Base-by-base conservation (phyloP, 2,888 invertebrate genomes). In the Lithophane ornitopus region DNA sequence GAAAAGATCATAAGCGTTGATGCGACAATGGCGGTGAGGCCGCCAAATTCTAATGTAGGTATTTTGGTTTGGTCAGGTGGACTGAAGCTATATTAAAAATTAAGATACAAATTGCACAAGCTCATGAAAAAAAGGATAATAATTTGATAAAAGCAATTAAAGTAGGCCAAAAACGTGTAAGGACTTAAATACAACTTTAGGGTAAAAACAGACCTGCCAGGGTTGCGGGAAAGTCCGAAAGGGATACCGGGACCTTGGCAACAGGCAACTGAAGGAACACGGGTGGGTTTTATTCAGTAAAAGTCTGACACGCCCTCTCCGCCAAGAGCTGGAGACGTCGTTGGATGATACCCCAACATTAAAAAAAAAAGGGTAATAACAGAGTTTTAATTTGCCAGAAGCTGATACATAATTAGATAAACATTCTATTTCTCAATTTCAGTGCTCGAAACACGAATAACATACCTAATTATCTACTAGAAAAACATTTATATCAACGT, bases 31-130 rank as follows among this genome's bases (percentile, higher is more conserved):
- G 34, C 54, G 6, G 19, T 22, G 16, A 28, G 39, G 19, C 16
- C 6, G 14, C 71, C 11, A 3, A 65, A 58, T 76, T 66, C 14
- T 6, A 46, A 49, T 54, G 11, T 22, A 58, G 14, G n/a, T 9
- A 19, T 79, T 79, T 46, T 56, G 22, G 22, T 52, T 63, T 54
- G 19, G 44, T 63, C 63, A 78, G 26, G 22, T 52, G 62, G n/a
- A 16, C 3, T 46, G 28, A 52, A 41, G 28, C 12, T 1, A 14
- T 41, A 63, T 7, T 22, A 49, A 28, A 28, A 28, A 28, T 16
- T n/a, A 52, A 52, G n/a, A n/a, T 16, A 26, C 0, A 41, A 62
- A 65, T 12, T 28, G 26, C 26, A 26, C 26, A 44, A 44, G 22
- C 11, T 11, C n/a, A 11, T 52, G 3, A 52, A 52, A n/a, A 22